Evolutionary conservation across 2,797 vertebrate species (phyloP).

Genomic region (Clamator glandarius): DNA sequence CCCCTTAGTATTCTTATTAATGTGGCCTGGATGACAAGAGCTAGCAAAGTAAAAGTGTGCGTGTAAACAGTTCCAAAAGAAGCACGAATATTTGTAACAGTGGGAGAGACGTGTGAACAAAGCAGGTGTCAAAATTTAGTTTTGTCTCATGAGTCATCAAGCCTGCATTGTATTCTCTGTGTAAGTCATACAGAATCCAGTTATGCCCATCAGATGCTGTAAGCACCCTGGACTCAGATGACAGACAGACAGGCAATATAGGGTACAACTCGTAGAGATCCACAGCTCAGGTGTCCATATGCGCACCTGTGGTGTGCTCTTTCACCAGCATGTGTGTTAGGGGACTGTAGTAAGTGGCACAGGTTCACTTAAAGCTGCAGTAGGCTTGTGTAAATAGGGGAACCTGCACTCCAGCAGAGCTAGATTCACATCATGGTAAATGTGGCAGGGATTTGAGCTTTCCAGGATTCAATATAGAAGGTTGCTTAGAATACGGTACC

Average conservation of each 20-base stretch:
- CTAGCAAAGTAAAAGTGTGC: background rate
- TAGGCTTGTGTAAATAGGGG: background rate
- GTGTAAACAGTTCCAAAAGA: background rate
- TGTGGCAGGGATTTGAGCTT: background rate
- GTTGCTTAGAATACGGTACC: background rate
- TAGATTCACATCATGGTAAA: background rate
- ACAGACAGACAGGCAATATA: background rate
- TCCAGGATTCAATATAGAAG: background rate
- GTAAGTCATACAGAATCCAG: background rate
- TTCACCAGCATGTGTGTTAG: background rate
- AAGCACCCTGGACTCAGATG: background rate
- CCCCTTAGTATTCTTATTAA: background rate
- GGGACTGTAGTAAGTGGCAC: background rate
- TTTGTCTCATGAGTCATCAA: background rate
- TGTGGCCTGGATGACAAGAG: accelerated
- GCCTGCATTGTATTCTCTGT: background rate
- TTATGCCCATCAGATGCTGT: background rate
- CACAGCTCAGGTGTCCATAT: background rate
- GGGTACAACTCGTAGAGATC: background rate
- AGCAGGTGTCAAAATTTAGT: background rate
- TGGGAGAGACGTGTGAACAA: background rate
- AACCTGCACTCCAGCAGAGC: background rate
- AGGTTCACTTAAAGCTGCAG: background rate
- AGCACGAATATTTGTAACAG: background rate
- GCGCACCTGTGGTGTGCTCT: background rate